Base-by-base conservation (phyloP, 1,140 invertebrate genomes). In the Asobara japonica region DNA sequence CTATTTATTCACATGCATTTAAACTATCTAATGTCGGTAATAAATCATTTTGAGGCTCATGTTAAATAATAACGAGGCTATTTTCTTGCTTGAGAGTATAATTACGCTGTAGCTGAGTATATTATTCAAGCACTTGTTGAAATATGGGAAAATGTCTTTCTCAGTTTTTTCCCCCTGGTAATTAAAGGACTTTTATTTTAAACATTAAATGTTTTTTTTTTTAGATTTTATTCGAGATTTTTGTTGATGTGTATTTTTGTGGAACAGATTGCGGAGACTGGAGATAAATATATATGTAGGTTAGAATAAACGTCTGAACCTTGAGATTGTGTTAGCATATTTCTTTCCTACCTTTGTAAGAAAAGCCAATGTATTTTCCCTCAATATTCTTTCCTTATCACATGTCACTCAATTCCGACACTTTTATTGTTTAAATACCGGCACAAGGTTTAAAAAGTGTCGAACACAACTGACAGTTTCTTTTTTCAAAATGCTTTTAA, bases 301-400 rank as follows among this genome's bases (percentile, higher is more conserved):
- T 62, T 62, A 62, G 60, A 62, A 62, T 62, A 62, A n/a, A 62
- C 60, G 36, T 41, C 36, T 41, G n/a, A 41, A 41, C 36, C 36
- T 41, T 41, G 36, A 41, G n/a, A 41, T 41, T 6, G 11, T 41
- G 10, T n/a, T 41, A 41, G 36, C n/a, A 2, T 41, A 41, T 41
- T 41, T 41, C 2, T 11, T 11, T 4, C 2, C 3, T n/a, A 11
- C 3, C n/a, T 41, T 41, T n/a, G 2, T 13, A n/a, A 41, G 4
- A 41, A 8, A 41, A 3, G 10, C n/a, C 4, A 41, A 41, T 6
- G n/a, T n/a, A n/a, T n/a, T n/a, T n/a, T n/a, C n/a, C n/a, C n/a
- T n/a, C n/a, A n/a, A n/a, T n/a, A n/a, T n/a, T n/a, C n/a, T n/a
- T n/a, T n/a, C n/a, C n/a, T n/a, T n/a, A n/a, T n/a, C 11, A 41